Base-by-base conservation (phyloP, 2,797 vertebrate genomes). In the Anas capensis region DNA sequence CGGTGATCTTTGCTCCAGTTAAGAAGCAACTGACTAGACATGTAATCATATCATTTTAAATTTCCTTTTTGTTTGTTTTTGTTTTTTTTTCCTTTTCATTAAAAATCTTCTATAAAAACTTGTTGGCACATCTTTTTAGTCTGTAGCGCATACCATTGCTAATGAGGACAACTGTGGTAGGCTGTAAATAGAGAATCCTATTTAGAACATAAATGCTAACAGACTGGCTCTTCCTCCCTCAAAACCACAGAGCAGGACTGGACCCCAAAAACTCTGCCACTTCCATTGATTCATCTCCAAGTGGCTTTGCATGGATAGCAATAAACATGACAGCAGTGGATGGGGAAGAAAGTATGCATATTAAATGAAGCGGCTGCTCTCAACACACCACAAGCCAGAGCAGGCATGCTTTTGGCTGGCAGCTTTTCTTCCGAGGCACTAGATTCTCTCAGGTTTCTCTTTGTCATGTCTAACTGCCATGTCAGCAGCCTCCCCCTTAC, bases 151-250 rank as follows among this genome's bases (percentile, higher is more conserved):
- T 49, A 54, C 33, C 65, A 36, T 19, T 0, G 0, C n/a, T 75
- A 82, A 65, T 18, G 16, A 90, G 29, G 36, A 34, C 33, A 71
- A 15, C 27, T 31, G 40, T 44, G 82, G 40, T 29, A 56, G 33
- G 36, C 44, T 90, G 69, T 88, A 83, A 92, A 86, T 40, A 60
- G 76, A 73, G 21, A 79, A 44, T 36, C 33, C 24, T 31, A 72
- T 58, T 81, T 58, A 79, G 26, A 60, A 70, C n/a, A 58, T 27
- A 48, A 88, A 84, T 26, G 33, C 40, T 61, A 57, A 53, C 12
- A 89, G 44, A 72, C 27, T 61, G 4, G 1, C 12, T 86, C 66
- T 66, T 75, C 79, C 61, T 81, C 70, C 61, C 68, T 56, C 71
- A 88, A 92, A 95, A 81, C 71, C 71, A 48, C 61, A 40, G 66